Conservation (phyloP, 2,113 vertebrate species). For the Ptilorrhoa leucosticta region DNA sequence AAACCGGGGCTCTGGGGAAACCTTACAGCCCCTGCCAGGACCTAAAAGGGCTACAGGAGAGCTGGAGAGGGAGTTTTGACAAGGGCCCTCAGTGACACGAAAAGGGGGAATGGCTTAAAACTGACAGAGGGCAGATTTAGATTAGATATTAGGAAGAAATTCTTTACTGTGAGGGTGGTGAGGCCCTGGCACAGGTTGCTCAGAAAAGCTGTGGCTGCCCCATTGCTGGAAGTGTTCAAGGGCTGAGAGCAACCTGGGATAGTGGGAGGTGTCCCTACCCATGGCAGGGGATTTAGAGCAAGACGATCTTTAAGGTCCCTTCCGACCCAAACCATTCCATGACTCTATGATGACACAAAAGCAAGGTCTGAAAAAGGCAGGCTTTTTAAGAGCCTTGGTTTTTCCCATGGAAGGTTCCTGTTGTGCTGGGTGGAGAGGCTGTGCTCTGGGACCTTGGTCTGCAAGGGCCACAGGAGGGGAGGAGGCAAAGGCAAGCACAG, state of each 20-base stretch:
- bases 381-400: background rate
- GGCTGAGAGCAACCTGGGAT: fast-evolving
- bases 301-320: background rate
- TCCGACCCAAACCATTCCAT: background rate
- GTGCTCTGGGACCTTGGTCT: background rate
- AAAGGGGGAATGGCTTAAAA: background rate
- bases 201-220: background rate
- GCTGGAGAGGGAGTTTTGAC: background rate
- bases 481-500: background rate
- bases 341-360: background rate
- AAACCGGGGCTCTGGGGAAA: background rate
- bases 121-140: background rate
- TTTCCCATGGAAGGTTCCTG: background rate
- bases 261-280: background rate
- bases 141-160: background rate
- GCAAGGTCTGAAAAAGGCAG: background rate
- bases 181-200: background rate
- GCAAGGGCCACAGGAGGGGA: background rate
- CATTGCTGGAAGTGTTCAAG: background rate
- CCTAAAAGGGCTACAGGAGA: background rate
- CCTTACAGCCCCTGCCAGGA: background rate
- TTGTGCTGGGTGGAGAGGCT: background rate
- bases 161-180: background rate
- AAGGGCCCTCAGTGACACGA: background rate
- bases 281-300: background rate